phyloP scores from a whole-genome alignment of 2,888 invertebrate species.

The Philereme transversata region DNA sequence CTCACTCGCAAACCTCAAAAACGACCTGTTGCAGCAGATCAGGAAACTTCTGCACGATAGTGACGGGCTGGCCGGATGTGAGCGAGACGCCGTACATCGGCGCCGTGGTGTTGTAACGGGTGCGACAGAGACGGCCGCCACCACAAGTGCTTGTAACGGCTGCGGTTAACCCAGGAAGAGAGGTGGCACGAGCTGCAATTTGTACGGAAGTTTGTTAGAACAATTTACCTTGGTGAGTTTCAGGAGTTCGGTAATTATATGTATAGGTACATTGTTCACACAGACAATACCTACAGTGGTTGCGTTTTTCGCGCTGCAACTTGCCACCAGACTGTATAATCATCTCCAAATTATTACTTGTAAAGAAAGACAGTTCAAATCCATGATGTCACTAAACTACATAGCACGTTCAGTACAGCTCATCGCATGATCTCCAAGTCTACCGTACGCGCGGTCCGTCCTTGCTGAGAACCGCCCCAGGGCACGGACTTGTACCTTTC shows the following conservation, averaged over 20 bases:
- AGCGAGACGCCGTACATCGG: constrained; percentile 97
- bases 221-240: not conserved
- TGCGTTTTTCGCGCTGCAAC: too few species aligned
- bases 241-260: too few species aligned
- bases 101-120: constrained; percentile 96
- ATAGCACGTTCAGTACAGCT: constrained; percentile 81
- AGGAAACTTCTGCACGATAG: constrained; percentile 97
- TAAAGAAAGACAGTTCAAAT: too few species aligned
- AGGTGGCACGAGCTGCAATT: constrained; percentile 65
- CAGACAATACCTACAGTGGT: too few species aligned
- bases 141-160: constrained; percentile 73
- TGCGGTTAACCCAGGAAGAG: constrained; percentile 58
- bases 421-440: constrained; percentile 90
- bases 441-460: constrained; percentile 85
- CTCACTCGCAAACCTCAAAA: constrained; percentile 96
- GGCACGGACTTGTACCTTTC: constrained; percentile 87
- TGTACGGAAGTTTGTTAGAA: not conserved
- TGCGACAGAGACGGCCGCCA: constrained; percentile 91
- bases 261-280: too few species aligned
- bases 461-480: constrained; percentile 88
- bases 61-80: constrained; percentile 96
- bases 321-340: too few species aligned
- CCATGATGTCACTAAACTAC: too few species aligned
- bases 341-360: too few species aligned
- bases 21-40: constrained; percentile 96